A percentile compares a stretch with the other conserved stretches of the same genome.
phyloP scores from a whole-genome alignment of 2,113 vertebrate species.

The Phalacrocorax pelagicus region DNA sequence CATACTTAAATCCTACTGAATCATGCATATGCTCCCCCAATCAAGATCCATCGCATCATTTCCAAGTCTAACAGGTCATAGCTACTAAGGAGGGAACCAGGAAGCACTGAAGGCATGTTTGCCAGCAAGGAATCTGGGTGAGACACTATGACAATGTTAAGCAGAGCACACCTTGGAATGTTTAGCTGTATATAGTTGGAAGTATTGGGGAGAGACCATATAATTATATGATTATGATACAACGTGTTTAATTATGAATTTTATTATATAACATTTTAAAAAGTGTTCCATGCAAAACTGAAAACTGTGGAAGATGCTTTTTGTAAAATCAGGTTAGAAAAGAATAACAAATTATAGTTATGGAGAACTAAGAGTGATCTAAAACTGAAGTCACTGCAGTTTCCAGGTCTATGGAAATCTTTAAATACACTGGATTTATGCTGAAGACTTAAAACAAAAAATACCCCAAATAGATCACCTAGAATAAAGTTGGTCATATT shows the following conservation, averaged over 20 bases:
- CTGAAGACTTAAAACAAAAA: background rate
- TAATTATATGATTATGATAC: background rate
- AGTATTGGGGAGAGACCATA: rapidly evolving
- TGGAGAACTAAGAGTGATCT: background rate
- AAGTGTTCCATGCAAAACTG: background rate
- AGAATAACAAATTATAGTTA: background rate
- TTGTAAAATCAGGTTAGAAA: background rate
- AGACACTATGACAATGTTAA: background rate
- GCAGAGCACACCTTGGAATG: background rate
- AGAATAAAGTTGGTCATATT: background rate
- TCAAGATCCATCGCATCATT: background rate
- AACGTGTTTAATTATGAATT: background rate
- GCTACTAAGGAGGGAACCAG: background rate
- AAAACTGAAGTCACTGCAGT: background rate
- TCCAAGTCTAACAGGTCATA: background rate
- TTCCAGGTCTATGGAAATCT: background rate
- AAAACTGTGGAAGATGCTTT: background rate
- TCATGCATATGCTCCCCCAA: background rate
- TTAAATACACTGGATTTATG: background rate
- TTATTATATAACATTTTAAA: background rate
- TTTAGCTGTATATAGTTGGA: background rate
- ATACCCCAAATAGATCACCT: background rate
- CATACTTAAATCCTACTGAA: background rate
- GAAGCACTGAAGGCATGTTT: background rate
- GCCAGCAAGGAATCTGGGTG: background rate